Conservation (phyloP, 2,888 invertebrate genomes). For the Eupithecia pulchellata region DNA sequence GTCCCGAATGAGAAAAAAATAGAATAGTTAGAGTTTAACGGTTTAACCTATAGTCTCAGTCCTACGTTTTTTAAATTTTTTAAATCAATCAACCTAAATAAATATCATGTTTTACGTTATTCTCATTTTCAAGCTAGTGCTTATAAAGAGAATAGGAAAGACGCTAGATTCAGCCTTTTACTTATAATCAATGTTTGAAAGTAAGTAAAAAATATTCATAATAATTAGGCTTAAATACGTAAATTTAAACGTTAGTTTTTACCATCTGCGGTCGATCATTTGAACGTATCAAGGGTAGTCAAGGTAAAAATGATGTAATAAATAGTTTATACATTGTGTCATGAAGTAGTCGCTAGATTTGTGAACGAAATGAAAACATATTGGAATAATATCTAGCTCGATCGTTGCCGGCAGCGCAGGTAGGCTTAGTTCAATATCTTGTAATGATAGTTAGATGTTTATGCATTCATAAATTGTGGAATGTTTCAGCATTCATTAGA, state of each 20-base stretch:
- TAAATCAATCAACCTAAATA: not conserved
- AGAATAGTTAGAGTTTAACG: not conserved
- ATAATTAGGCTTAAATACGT: constrained; percentile 6
- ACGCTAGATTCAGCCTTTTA: constrained; percentile 13
- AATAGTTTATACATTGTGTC: constrained; percentile 25
- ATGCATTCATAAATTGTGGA: constrained; percentile 74
- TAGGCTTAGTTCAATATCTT: constrained; percentile 81
- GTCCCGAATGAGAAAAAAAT: constrained; percentile 26
- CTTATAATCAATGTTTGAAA: constrained; percentile 4
- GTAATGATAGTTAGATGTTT: constrained; percentile 75
- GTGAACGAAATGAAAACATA: constrained; percentile 48
- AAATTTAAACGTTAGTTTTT: constrained; percentile 1
- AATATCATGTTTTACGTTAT: not conserved
- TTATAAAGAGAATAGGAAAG: not conserved
- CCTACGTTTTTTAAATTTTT: not conserved
- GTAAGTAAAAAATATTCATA: constrained; percentile 39
- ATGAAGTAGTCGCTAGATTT: constrained; percentile 41
- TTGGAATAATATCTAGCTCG: constrained; percentile 54
- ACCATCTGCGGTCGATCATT: not conserved
- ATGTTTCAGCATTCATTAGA: constrained; percentile 81
- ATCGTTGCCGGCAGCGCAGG: constrained; percentile 73
- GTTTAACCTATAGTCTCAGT: not conserved
- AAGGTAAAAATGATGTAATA: constrained; percentile 24
- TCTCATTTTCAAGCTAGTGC: constrained; percentile 9
- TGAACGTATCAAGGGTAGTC: constrained; percentile 2